Conservation (phyloP, 2,113 vertebrate genomes). For the Ursus arctos region DNA sequence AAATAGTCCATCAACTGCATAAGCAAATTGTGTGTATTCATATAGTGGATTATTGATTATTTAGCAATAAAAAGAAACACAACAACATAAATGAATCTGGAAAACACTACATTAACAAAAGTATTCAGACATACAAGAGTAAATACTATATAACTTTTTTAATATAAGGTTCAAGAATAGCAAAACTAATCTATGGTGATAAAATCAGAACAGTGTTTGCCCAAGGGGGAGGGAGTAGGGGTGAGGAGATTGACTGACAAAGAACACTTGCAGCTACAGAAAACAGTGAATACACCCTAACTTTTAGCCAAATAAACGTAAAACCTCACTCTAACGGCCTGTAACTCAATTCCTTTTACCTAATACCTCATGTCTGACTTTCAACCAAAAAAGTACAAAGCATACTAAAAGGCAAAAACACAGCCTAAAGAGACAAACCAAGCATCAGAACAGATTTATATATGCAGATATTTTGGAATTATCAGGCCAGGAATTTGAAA, state of each 20-base stretch:
- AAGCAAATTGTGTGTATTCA: not conserved
- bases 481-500: not conserved
- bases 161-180: not conserved
- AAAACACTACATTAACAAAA: not conserved
- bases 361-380: not conserved
- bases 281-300: not conserved
- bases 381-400: not conserved
- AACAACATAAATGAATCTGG: not conserved
- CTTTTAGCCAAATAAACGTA: not conserved
- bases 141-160: not conserved
- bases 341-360: not conserved
- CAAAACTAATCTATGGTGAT: not conserved
- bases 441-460: not conserved
- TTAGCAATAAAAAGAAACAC: not conserved
- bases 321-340: not conserved
- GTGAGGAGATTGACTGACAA: not conserved
- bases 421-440: not conserved
- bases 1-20: not conserved
- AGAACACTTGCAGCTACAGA: not conserved
- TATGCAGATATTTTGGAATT: not conserved
- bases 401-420: not conserved
- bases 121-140: not conserved
- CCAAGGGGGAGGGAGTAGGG: not conserved
- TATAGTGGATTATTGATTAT: not conserved
- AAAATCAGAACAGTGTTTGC: not conserved